phyloP scores from a whole-genome alignment of 53 echinoderm and acorn worm genomes.

The Henricia sp. region DNA sequence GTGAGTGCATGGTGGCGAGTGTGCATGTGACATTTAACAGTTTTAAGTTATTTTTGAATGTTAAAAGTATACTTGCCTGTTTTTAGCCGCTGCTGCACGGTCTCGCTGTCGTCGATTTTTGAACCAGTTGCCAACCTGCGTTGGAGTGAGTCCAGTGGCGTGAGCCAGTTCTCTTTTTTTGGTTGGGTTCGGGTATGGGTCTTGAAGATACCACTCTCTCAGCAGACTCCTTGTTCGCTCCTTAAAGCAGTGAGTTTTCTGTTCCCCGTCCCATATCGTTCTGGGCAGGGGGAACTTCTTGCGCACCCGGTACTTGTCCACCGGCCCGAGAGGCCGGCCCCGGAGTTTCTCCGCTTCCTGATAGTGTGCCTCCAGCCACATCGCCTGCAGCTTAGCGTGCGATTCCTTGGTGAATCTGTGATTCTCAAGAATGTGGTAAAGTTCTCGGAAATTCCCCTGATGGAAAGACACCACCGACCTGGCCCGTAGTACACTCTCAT shows the following conservation, averaged over 20 bases:
- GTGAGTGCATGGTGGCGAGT: too few species aligned
- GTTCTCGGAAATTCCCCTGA: constrained; percentile 99
- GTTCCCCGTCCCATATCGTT: constrained; percentile 99
- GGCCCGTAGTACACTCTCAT: constrained; percentile 96
- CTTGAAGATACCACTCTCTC: constrained; percentile 98
- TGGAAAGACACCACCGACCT: constrained; percentile 97
- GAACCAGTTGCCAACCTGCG: constrained; percentile 99
- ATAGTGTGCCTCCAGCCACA: constrained; percentile 99
- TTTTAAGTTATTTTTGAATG: too few species aligned
- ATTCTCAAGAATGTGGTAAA: constrained; percentile 97
- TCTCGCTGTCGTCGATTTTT: constrained; percentile 97
- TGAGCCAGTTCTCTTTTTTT: constrained; percentile 99
- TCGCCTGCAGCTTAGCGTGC: constrained; percentile 97
- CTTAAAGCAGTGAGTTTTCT: constrained; percentile 99
- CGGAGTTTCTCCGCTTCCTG: constrained; percentile 98
- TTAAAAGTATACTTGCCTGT: constrained; percentile 80
- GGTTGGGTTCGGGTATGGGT: constrained; percentile 99
- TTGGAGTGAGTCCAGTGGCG: constrained; percentile 99
- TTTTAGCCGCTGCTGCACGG: constrained; percentile 98
- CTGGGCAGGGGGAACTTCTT: constrained; percentile 99
- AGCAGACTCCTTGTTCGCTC: constrained; percentile 98
- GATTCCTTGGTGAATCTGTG: constrained; percentile 98
- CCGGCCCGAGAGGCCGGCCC: constrained; percentile 95
- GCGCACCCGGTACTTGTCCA: constrained; percentile 99
- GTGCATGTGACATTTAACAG: too few species aligned